These are phyloP conservation scores for human (Homo sapiens) DNA, from an alignment of 2,113 vertebrate species.

Conservation along the genomic window DNA sequence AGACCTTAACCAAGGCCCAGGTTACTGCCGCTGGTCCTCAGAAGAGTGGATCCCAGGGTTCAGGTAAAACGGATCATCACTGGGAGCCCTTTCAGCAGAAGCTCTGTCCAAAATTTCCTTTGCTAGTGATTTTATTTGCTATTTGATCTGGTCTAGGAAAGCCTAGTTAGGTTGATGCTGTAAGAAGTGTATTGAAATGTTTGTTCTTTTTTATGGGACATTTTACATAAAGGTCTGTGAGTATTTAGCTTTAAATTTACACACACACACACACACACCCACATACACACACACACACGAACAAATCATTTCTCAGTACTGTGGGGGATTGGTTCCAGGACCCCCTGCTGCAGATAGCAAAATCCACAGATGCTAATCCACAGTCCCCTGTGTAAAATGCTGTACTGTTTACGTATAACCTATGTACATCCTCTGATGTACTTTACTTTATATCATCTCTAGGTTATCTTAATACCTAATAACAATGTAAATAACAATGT, in stretches of 20 bases:
- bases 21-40: conserved; percentile 87
- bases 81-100: neutral
- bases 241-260: neutral
- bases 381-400: neutral
- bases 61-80: conserved; percentile 80
- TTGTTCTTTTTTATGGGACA: neutral
- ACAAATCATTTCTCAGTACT: neutral
- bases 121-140: neutral
- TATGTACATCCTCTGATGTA: neutral
- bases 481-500: neutral
- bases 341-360: neutral
- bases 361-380: neutral
- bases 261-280: neutral
- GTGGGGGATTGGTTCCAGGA: neutral
- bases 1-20: conserved; percentile 89
- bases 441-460: neutral
- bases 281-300: too few species aligned
- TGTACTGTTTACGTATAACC: neutral
- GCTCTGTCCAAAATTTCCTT: neutral
- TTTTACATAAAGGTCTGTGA: neutral
- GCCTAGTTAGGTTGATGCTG: neutral
- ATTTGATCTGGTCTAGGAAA: neutral
- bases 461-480: neutral
- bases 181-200: neutral
- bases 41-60: conserved; percentile 93